phyloP scores from a whole-genome alignment of 2,113 vertebrate species.

The Nannobrachium achirus region DNA sequence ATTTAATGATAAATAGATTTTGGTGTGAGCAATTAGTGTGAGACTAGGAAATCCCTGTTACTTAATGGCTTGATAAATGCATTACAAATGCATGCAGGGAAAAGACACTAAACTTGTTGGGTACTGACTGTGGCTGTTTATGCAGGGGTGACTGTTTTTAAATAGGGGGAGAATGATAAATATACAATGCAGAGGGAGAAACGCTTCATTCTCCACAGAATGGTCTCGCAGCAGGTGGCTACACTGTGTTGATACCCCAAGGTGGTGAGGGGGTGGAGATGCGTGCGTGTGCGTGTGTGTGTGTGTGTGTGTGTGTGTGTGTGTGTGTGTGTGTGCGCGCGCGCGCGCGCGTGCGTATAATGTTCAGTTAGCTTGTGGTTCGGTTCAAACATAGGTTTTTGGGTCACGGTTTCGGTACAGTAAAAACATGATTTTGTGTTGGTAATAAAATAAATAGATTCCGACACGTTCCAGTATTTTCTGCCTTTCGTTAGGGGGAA shows the following conservation, averaged over 20 bases:
- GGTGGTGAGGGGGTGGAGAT: not conserved
- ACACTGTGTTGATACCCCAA: not conserved
- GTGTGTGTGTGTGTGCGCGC: too few species aligned
- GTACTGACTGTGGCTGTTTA: not conserved
- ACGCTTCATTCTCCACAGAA: slow-evolving; percentile 2
- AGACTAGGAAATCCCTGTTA: slow-evolving; percentile 6
- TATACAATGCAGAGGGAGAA: slow-evolving; percentile 5
- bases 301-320: too few species aligned
- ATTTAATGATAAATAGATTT: slow-evolving; percentile 10
- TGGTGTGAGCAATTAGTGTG: not conserved
- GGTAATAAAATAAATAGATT: too few species aligned
- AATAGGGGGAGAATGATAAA: slow-evolving; percentile 8
- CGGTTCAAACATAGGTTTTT: too few species aligned
- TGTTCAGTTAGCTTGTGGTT: too few species aligned
- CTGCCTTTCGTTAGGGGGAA: too few species aligned
- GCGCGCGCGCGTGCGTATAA: too few species aligned
- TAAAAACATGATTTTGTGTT: too few species aligned
- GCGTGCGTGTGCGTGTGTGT: too few species aligned
- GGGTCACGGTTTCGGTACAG: too few species aligned
- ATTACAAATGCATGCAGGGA: not conserved
- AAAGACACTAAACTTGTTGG: not conserved
- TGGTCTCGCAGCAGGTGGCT: slow-evolving; percentile 10
- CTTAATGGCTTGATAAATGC: slow-evolving; percentile 13
- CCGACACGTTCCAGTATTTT: too few species aligned
- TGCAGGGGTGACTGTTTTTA: not conserved